phyloP scores from a whole-genome alignment of 92 coral and sea anemone species.

The Porites divaricata region DNA sequence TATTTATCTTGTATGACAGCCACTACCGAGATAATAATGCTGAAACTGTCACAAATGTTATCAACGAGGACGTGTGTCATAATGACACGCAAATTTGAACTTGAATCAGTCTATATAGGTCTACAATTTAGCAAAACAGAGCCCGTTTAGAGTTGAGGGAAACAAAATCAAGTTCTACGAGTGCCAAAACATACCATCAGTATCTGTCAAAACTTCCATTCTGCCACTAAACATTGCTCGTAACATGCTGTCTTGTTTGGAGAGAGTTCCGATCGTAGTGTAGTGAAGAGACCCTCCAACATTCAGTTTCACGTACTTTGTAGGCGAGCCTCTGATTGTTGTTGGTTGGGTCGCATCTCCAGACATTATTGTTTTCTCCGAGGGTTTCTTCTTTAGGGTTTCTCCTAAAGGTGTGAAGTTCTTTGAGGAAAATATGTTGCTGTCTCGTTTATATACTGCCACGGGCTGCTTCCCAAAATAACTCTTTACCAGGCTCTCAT shows the following conservation, averaged over 20 bases:
- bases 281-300: constrained; percentile 98
- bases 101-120: not conserved
- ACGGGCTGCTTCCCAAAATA: constrained; percentile 36
- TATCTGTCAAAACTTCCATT: constrained; percentile 98
- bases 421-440: not conserved
- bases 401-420: constrained; percentile 16
- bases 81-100: too few relatives aligned
- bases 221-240: constrained; percentile 99
- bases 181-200: constrained; percentile 72
- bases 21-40: too few relatives aligned
- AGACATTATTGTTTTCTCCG: constrained; percentile 57
- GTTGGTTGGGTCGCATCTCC: constrained; percentile 91
- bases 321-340: constrained; percentile 92
- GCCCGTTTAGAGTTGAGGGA: not conserved
- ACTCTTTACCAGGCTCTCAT: constrained; percentile 23
- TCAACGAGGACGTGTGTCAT: too few relatives aligned
- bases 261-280: constrained; percentile 94
- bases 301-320: constrained; percentile 96
- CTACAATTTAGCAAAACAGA: not conserved
- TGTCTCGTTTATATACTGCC: constrained; percentile 26
- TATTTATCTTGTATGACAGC: too few relatives aligned
- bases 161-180: not conserved
- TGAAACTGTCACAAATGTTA: too few relatives aligned
- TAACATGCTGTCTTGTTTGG: constrained; percentile 97
- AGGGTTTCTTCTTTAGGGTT: not conserved